Percentiles rank a stretch among this genome's conserved stretches.
Conservation (phyloP, 2,888 invertebrate genomes). For the Hetaerina titia region DNA sequence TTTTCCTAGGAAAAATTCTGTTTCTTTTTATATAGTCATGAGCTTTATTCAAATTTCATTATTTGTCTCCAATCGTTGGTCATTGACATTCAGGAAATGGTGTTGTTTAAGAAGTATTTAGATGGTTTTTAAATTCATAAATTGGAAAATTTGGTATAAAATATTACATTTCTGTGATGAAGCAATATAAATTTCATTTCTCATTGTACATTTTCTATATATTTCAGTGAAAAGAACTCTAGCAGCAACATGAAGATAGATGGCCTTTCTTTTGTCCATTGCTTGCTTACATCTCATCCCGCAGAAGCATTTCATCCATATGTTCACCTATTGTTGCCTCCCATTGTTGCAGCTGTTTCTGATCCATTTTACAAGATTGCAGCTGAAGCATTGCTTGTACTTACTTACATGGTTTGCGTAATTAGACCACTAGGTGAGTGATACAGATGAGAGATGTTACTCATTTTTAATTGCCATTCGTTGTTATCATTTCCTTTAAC, state of each 20-base stretch:
- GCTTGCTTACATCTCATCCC: slow-evolving; percentile 88
- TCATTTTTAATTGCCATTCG: background rate
- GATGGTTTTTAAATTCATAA: background rate
- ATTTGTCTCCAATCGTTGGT: too few species aligned
- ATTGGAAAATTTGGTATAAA: background rate
- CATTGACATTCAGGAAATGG: too few species aligned
- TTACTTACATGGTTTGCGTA: slow-evolving; percentile 96
- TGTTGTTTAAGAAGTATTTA: too few species aligned
- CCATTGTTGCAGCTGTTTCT: slow-evolving; percentile 92
- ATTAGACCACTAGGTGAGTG: slow-evolving; percentile 88
- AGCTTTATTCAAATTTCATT: too few species aligned
- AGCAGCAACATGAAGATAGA: slow-evolving; percentile 99
- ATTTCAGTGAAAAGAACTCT: slow-evolving; percentile 90
- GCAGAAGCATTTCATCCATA: slow-evolving; percentile 90
- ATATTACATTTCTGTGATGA: background rate
- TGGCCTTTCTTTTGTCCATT: slow-evolving; percentile 94
- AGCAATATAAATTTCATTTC: background rate
- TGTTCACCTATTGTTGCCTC: slow-evolving; percentile 88
- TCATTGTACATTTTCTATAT: slow-evolving; percentile 67
- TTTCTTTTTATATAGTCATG: too few species aligned
- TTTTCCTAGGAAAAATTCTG: too few species aligned
- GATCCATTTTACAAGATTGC: slow-evolving; percentile 99
- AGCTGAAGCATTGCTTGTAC: slow-evolving; percentile 95
- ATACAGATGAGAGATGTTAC: background rate
- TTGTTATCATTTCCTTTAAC: background rate